Evolutionary conservation across 2,797 vertebrate species (phyloP), one percentile per base, ranked within the genome.

Genomic region (Manis javanica): DNA sequence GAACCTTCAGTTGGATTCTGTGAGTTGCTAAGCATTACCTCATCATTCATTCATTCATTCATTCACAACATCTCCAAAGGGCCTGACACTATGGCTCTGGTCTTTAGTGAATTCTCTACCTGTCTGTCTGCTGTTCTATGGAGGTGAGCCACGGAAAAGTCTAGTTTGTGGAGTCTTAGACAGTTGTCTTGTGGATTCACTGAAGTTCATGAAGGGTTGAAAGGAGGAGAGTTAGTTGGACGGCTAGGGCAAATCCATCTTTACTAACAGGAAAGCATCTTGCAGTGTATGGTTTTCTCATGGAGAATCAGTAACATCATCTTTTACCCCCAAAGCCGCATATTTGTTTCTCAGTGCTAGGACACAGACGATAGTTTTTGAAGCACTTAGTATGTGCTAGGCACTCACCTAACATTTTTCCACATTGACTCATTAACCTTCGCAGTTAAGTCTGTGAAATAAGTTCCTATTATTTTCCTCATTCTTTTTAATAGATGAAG

Each of bases 381-480:
- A 85, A 94, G 53, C 29, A 46, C 39, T 74, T 82, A 39, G 46
- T 83, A 2, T 61, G 18, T 90, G 29, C 64, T 77, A 59, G 85
- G 26, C 16, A 39, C 26, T 8, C 1, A 16, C 23, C 39, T 84
- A 57, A 94, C 24, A 19, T 74, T 95, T 84, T 55, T 90, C 18
- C 24, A 15, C 9, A 75, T 68, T 16, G 72, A 51, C 42, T 91
- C 68, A 82, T 86, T 96, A 63, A 75, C 19, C 42, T 63, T 94
- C 26, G 71, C 16, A 49, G 26, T 26, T 26, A 74, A 51, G 18
- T 84, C 75, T 91, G 21, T 81, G 82, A 92, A 88, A 90, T 87
- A 91, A 68, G 74, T 69, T 93, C 39, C 39, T 49, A 16, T 81
- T 84, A 46, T 71, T 95, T 86, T 42, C 7, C 46, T 96, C n/a